Conservation (phyloP, 2,888 invertebrate species). For the Pachydiplax longipennis region DNA sequence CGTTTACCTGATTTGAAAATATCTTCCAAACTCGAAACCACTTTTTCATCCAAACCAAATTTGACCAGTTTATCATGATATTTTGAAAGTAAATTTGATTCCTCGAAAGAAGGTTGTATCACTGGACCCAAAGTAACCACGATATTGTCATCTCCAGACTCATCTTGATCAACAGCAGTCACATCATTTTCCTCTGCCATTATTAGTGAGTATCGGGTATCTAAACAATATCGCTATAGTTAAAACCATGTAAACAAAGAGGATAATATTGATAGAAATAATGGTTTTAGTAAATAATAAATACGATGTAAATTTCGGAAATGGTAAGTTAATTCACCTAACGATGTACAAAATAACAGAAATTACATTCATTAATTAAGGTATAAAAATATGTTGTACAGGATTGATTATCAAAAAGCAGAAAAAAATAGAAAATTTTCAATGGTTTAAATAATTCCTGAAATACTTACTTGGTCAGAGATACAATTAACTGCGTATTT, state of each 20-base stretch:
- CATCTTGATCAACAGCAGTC: slow-evolving; percentile 76
- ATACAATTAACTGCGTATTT: background rate
- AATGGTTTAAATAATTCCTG: background rate
- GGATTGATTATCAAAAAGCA: no score
- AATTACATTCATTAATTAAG: no score
- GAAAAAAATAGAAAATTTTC: background rate
- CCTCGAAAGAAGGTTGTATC: background rate
- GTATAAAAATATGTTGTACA: background rate
- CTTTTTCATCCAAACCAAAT: slow-evolving; percentile 27
- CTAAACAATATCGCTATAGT: no score
- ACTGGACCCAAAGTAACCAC: slow-evolving; percentile 30
- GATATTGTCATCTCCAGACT: slow-evolving; percentile 50
- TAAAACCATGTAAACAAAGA: no score
- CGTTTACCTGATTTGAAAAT: slow-evolving; percentile 23
- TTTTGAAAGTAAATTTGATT: background rate
- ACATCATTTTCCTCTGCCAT: slow-evolving; percentile 89
- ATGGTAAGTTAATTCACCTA: no score
- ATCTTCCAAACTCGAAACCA: slow-evolving; percentile 23
- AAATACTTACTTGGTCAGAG: background rate
- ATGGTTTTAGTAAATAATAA: background rate
- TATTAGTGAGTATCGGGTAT: slow-evolving; percentile 60
- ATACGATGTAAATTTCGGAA: no score
- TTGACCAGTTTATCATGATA: background rate
- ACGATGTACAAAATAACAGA: no score
- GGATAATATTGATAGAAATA: no score